phyloP scores from a whole-genome alignment of 1,140 invertebrate genomes.

The Drosophila ambigua region DNA sequence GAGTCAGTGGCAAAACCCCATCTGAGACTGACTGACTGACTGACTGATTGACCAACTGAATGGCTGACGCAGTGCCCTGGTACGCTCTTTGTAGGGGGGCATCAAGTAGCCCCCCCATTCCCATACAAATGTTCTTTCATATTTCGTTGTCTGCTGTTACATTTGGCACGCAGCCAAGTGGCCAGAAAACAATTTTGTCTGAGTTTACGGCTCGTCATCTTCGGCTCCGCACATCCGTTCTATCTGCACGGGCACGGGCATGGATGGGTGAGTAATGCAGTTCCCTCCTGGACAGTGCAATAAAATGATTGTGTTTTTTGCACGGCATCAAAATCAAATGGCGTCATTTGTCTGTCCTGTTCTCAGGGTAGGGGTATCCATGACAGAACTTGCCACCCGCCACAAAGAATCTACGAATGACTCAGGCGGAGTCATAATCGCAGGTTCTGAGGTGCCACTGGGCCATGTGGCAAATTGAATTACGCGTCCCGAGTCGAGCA shows the following conservation, averaged over 20 bases:
- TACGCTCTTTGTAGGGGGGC: too few species aligned
- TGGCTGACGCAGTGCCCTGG: too few species aligned
- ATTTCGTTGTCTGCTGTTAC: conserved; percentile 28
- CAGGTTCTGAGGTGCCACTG: conserved; percentile 17
- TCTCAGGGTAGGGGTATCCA: conserved; percentile 7
- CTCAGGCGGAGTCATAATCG: conserved; percentile 32
- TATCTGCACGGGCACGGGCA: conserved; percentile 12
- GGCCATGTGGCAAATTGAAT: conserved; percentile 37
- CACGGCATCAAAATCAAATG: conserved; percentile 32
- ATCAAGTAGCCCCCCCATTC: too few species aligned
- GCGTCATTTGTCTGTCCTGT: conserved; percentile 42
- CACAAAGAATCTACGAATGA: conserved; percentile 25
- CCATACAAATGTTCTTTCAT: conserved; percentile 14
- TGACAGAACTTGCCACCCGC: conserved; percentile 3
- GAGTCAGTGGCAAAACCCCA: too few species aligned
- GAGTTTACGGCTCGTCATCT: conserved; percentile 23
- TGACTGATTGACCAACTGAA: too few species aligned
- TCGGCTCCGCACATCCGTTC: conserved; percentile 7
- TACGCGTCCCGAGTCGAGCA: conserved; percentile 24
- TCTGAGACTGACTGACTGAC: too few species aligned
- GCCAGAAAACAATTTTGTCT: conserved; percentile 27
- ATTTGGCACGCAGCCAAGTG: conserved; percentile 50
- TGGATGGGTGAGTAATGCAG: conserved; percentile 45
- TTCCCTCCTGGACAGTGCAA: conserved; percentile 19
- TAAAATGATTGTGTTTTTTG: conserved; percentile 10